A percentile compares a stretch with the other conserved stretches of the same genome.
Conservation (phyloP, 2,797 vertebrate genomes). For the Sus cebifrons region DNA sequence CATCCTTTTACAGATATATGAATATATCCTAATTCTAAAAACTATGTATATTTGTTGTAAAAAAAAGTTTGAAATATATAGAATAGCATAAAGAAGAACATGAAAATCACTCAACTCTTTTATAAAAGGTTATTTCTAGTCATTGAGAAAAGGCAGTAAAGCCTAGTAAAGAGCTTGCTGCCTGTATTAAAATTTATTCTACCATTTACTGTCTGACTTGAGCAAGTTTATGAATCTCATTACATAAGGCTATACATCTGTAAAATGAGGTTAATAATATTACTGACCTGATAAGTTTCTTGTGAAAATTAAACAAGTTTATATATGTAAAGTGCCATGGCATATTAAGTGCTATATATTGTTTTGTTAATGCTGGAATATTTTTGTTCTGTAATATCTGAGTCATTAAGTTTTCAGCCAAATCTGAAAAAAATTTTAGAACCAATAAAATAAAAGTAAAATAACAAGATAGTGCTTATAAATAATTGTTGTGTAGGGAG, state of each 20-base stretch:
- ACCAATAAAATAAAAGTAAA: neutral
- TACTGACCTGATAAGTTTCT: neutral
- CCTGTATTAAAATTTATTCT: neutral
- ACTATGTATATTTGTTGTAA: neutral
- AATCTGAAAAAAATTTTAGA: neutral
- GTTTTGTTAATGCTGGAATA: neutral
- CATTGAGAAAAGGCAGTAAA: neutral
- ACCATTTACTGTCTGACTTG: neutral
- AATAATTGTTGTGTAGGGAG: neutral
- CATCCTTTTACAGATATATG: neutral
- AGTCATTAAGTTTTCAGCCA: neutral
- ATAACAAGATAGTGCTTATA: neutral
- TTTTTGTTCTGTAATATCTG: neutral
- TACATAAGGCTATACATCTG: neutral
- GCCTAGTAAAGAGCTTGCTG: neutral
- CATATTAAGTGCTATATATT: neutral
- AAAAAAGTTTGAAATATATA: neutral
- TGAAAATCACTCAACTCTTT: neutral
- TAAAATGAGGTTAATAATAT: neutral
- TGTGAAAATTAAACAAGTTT: neutral
- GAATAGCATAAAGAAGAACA: neutral
- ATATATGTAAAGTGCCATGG: neutral
- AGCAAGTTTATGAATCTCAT: neutral
- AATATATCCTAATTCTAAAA: constrained; percentile 20
- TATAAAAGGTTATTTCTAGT: neutral